Percentiles rank a stretch among this genome's conserved stretches.
These are phyloP conservation scores for Oxyruncus cristatus DNA, from an alignment of 2,113 vertebrate genomes.

Conservation along the genomic window DNA sequence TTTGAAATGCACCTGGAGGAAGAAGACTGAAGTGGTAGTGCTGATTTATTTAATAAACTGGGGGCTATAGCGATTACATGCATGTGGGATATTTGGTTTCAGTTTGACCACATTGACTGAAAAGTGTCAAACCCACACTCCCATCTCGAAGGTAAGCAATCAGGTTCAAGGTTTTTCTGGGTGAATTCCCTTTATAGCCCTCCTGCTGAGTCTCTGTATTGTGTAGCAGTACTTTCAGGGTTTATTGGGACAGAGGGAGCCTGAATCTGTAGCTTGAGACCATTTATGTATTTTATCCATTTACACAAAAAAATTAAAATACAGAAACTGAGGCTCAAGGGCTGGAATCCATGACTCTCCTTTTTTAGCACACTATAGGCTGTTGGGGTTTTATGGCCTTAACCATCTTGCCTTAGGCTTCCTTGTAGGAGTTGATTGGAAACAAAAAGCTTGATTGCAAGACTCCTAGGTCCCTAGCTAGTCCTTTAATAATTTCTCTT, in stretches of 20 bases:
- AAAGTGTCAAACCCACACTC: background rate
- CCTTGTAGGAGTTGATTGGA: background rate
- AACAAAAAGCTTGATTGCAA: background rate
- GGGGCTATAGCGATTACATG: rapidly evolving
- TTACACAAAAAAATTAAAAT: background rate
- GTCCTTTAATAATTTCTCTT: background rate
- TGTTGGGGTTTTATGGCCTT: background rate
- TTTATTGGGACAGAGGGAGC: background rate
- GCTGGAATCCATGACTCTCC: background rate
- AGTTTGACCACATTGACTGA: background rate
- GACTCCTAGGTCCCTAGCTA: background rate
- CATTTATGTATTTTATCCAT: background rate
- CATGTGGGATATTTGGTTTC: background rate
- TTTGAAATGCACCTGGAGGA: background rate
- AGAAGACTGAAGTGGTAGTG: background rate
- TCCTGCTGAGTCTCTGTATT: background rate
- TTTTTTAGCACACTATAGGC: background rate
- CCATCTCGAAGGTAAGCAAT: background rate
- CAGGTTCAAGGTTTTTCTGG: background rate
- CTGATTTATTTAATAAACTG: background rate
- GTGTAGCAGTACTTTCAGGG: background rate
- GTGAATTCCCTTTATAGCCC: background rate
- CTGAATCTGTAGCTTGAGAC: background rate
- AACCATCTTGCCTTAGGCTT: background rate
- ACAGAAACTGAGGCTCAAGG: background rate